phyloP scores from a whole-genome alignment of 2,888 invertebrate genomes.

The Oxytorus armatus region DNA sequence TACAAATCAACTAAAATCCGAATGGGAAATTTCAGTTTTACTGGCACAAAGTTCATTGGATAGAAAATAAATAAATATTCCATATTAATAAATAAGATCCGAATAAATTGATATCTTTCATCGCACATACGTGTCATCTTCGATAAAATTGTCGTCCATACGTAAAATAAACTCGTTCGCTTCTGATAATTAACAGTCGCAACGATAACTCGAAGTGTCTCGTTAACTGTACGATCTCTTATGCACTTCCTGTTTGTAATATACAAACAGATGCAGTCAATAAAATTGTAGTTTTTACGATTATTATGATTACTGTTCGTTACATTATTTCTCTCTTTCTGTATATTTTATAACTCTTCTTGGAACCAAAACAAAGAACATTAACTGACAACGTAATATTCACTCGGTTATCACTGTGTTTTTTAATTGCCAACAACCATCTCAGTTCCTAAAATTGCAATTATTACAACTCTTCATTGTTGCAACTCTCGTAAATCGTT shows the following conservation, averaged over 20 bases:
- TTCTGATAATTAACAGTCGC: conserved; percentile 36
- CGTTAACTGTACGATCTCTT: conserved; percentile 6
- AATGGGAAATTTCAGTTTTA: no score
- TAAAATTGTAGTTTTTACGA: neutral
- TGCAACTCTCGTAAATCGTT: conserved; percentile 11
- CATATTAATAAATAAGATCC: no score
- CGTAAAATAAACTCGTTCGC: conserved; percentile 27
- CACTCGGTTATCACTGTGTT: neutral
- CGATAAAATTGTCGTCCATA: conserved; percentile 4
- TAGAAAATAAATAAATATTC: neutral
- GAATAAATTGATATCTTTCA: no score
- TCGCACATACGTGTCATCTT: neutral
- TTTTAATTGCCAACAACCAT: conserved; percentile 33
- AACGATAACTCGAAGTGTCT: conserved; percentile 17
- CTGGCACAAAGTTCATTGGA: no score
- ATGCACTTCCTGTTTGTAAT: neutral
- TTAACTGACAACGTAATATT: conserved; percentile 3
- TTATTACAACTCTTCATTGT: conserved; percentile 23
- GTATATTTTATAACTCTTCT: neutral
- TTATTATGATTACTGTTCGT: neutral
- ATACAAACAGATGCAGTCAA: neutral
- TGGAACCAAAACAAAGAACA: conserved; percentile 9
- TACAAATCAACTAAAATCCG: no score
- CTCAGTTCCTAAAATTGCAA: conserved; percentile 5
- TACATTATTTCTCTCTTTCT: neutral